Conservation (phyloP, 2,888 invertebrate species). For the Masnerella sp. region DNA sequence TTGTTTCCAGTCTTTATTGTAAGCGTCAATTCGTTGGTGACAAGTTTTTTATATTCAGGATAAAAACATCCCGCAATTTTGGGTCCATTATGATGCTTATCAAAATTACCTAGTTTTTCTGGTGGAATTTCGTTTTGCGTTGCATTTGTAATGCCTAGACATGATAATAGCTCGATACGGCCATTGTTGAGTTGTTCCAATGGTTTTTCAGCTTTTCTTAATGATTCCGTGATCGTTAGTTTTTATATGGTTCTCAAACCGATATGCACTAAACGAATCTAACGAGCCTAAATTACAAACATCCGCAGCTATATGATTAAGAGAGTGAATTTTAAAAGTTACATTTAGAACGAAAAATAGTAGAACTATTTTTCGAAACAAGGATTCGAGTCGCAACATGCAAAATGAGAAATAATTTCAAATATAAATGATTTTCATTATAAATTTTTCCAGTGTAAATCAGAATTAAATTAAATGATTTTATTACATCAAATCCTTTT, state of each 20-base stretch:
- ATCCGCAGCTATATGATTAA: constrained; percentile 9
- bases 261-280: constrained; percentile 19
- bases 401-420: background rate
- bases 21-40: background rate
- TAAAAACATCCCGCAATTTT: constrained; percentile 1
- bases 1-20: background rate
- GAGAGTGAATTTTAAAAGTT: background rate
- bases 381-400: constrained; percentile 11
- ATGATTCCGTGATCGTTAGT: background rate
- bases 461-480: no score
- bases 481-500: no score
- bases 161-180: background rate
- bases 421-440: background rate
- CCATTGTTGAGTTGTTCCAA: constrained; percentile 15
- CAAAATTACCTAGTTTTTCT: background rate
- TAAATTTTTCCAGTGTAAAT: no score
- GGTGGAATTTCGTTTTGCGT: no score
- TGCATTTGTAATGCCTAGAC: no score
- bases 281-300: constrained; percentile 9
- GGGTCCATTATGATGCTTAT: constrained; percentile 2
- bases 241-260: constrained; percentile 15
- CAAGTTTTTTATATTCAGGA: constrained; percentile 2
- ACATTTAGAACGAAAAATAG: no score
- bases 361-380: background rate
- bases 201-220: constrained; percentile 17